Conservation (phyloP, 2,113 vertebrate genomes). For the Labeo rohita region DNA sequence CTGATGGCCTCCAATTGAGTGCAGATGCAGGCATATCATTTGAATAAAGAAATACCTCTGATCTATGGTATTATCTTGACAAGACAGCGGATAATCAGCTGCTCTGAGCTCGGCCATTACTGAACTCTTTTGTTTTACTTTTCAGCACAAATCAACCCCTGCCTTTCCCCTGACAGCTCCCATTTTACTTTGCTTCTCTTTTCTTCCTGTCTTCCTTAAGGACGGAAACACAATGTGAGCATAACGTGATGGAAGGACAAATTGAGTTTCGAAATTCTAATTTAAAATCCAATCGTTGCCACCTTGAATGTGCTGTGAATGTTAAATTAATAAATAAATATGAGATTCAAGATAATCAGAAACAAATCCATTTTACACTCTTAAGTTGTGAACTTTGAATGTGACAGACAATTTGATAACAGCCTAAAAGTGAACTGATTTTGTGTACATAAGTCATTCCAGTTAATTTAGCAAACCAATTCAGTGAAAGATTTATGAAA, state of each 20-base stretch:
- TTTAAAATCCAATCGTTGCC: slow-evolving; percentile 1
- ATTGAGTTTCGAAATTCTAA: slow-evolving; percentile 19
- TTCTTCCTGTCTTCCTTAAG: slow-evolving; percentile 32
- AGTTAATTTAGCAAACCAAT: not conserved
- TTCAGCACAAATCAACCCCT: slow-evolving; percentile 60
- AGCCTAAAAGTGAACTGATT: not conserved
- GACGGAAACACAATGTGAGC: slow-evolving; percentile 27
- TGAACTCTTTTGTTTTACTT: slow-evolving; percentile 61
- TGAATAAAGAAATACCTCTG: slow-evolving; percentile 63
- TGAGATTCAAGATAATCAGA: not conserved
- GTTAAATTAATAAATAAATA: slow-evolving; percentile 12
- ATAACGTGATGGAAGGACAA: slow-evolving; percentile 39
- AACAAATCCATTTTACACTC: not conserved
- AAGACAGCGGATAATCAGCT: slow-evolving; percentile 62
- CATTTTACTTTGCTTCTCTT: slow-evolving; percentile 47
- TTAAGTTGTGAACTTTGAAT: not conserved
- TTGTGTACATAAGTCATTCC: not conserved
- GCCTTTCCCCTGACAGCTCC: slow-evolving; percentile 52
- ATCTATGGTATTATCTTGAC: slow-evolving; percentile 62
- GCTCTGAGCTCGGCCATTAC: slow-evolving; percentile 54
- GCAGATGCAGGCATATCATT: slow-evolving; percentile 57
- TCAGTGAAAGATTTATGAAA: not conserved
- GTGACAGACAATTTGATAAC: not conserved
- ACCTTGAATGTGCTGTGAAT: slow-evolving; percentile 12
- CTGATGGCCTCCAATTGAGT: slow-evolving; percentile 61